These are phyloP conservation scores for Drosophila albomicans DNA, from an alignment of 1,140 invertebrate genomes.

Conservation along the genomic window DNA sequence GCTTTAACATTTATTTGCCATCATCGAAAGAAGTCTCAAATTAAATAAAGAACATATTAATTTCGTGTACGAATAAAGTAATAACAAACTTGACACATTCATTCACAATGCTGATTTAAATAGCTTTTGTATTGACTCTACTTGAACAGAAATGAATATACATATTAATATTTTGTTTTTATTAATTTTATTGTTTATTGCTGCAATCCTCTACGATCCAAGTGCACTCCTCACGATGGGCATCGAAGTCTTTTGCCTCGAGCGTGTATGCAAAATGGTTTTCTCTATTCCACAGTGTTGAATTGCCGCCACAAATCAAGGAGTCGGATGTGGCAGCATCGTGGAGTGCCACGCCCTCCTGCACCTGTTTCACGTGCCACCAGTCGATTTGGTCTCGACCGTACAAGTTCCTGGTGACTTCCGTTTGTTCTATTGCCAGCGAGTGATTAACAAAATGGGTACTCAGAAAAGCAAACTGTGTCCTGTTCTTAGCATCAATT, in stretches of 20 bases:
- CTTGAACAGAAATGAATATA: too few species aligned
- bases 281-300: conserved; percentile 53
- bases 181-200: conserved; percentile 33
- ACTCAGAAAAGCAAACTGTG: conserved; percentile 45
- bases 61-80: too few species aligned
- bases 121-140: too few species aligned
- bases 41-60: too few species aligned
- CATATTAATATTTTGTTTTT: too few species aligned
- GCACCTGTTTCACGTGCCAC: conserved; percentile 51
- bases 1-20: too few species aligned
- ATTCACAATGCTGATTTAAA: too few species aligned
- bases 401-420: conserved; percentile 61
- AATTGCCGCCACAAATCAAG: conserved; percentile 69
- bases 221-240: conserved; percentile 57
- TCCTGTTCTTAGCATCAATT: conserved; percentile 19
- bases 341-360: conserved; percentile 44
- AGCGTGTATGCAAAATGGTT: conserved; percentile 72
- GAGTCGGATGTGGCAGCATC: conserved; percentile 47
- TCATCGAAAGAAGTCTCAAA: too few species aligned
- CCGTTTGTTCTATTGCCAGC: too few species aligned
- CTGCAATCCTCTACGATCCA: conserved; percentile 75
- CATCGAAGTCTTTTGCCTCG: conserved; percentile 26
- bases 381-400: conserved; percentile 44
- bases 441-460: neutral
- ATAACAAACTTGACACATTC: too few species aligned